These are phyloP conservation scores for Carpatolechia fugitivella DNA, from an alignment of 2,888 invertebrate genomes.

Conservation along the genomic window DNA sequence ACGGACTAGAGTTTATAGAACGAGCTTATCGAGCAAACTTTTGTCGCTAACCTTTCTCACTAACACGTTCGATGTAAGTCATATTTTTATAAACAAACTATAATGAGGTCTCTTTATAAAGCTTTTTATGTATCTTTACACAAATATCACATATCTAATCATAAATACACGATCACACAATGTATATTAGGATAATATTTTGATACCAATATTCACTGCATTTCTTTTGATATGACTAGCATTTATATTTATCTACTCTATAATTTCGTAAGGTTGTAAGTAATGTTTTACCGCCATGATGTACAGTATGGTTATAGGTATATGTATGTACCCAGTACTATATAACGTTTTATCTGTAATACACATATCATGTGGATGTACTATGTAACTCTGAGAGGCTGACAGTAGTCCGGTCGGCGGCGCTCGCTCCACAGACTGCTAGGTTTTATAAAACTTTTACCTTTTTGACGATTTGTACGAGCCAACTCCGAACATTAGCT, in stretches of 20 bases:
- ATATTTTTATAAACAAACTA: constrained; percentile 69
- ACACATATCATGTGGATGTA: constrained; percentile 75
- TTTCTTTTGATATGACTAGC: constrained; percentile 70
- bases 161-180: constrained; percentile 60
- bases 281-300: constrained; percentile 61
- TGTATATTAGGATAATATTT: constrained; percentile 72
- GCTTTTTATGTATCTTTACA: constrained; percentile 66
- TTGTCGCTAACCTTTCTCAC: constrained; percentile 50
- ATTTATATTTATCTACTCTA: constrained; percentile 57
- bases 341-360: constrained; percentile 62
- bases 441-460: constrained; percentile 66
- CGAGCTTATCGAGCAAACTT: constrained; percentile 48
- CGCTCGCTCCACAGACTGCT: constrained; percentile 47
- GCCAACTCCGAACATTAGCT: constrained; percentile 44
- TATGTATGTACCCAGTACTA: constrained; percentile 72
- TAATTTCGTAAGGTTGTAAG: constrained; percentile 66
- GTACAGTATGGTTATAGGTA: constrained; percentile 68
- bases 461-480: constrained; percentile 62
- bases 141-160: constrained; percentile 75
- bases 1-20: constrained; percentile 17
- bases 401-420: constrained; percentile 47
- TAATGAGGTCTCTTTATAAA: constrained; percentile 50
- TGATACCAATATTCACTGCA: constrained; percentile 75
- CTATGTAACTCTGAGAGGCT: constrained; percentile 62
- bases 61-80: constrained; percentile 52